phyloP scores from a whole-genome alignment of 2,888 invertebrate genomes.

The Coremacera marginata region DNA sequence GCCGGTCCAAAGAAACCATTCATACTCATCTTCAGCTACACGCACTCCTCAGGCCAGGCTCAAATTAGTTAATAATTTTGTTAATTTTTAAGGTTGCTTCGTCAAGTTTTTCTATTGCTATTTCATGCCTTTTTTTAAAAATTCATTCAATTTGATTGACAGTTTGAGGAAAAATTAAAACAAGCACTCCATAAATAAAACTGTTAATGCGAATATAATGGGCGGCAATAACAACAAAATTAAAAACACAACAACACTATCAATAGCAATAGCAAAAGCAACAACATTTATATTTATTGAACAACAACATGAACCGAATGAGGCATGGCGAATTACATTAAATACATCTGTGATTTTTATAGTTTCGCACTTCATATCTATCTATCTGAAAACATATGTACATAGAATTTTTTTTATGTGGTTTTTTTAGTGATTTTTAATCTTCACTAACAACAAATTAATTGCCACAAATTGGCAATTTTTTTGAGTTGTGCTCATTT shows the following conservation, averaged over 20 bases:
- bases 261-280: background rate
- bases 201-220: slow-evolving; percentile 30
- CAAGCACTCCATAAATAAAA: slow-evolving; percentile 1
- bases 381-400: too few relatives aligned
- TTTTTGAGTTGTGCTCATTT: background rate
- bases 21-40: background rate
- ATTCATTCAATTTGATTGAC: slow-evolving; percentile 17
- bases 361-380: slow-evolving; percentile 5
- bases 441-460: slow-evolving; percentile 6
- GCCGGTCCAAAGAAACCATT: background rate
- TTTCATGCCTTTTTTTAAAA: background rate
- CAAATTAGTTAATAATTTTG: slow-evolving; percentile 2
- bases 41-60: background rate
- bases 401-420: background rate
- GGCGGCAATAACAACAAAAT: background rate
- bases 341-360: slow-evolving; percentile 15
- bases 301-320: background rate
- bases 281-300: background rate
- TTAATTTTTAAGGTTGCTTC: background rate
- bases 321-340: background rate
- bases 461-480: slow-evolving; percentile 8
- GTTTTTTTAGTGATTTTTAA: background rate
- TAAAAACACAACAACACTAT: background rate
- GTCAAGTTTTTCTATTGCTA: background rate
- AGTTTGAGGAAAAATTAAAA: background rate